Conservation (phyloP, 2,113 vertebrate species). For the Odobenus rosmarus region DNA sequence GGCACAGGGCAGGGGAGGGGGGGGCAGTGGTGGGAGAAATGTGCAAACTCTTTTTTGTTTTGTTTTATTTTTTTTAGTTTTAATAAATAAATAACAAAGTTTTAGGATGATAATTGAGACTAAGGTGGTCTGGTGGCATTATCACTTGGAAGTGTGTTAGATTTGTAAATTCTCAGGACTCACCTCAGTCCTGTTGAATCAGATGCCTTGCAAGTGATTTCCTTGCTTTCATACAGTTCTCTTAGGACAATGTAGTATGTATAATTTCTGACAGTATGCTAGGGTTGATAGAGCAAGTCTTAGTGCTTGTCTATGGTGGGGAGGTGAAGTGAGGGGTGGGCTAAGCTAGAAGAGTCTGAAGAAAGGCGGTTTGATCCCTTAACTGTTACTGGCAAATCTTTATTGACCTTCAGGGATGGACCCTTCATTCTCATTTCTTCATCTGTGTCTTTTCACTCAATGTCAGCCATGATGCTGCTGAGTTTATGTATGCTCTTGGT, state of each 20-base stretch:
- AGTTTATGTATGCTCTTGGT: background rate
- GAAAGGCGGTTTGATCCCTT: background rate
- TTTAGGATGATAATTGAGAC: conserved; percentile 35
- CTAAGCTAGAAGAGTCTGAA: background rate
- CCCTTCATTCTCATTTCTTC: background rate
- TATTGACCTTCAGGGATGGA: background rate
- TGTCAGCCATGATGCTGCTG: background rate
- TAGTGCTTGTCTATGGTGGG: background rate
- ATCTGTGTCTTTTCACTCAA: background rate
- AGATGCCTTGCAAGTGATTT: background rate
- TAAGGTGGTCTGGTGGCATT: background rate
- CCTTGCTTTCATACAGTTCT: background rate
- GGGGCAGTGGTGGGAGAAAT: background rate
- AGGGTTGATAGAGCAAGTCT: background rate
- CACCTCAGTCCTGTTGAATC: background rate
- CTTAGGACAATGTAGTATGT: background rate
- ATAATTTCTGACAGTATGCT: background rate
- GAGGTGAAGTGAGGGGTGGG: background rate
- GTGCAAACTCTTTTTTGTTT: background rate
- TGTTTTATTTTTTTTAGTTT: background rate
- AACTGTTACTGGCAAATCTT: background rate
- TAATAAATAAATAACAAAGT: background rate
- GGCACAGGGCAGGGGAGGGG: background rate
- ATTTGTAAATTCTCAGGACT: background rate
- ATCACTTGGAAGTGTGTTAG: background rate